phyloP scores from a whole-genome alignment of 2,113 vertebrate species.

The Myotis yumanensis region DNA sequence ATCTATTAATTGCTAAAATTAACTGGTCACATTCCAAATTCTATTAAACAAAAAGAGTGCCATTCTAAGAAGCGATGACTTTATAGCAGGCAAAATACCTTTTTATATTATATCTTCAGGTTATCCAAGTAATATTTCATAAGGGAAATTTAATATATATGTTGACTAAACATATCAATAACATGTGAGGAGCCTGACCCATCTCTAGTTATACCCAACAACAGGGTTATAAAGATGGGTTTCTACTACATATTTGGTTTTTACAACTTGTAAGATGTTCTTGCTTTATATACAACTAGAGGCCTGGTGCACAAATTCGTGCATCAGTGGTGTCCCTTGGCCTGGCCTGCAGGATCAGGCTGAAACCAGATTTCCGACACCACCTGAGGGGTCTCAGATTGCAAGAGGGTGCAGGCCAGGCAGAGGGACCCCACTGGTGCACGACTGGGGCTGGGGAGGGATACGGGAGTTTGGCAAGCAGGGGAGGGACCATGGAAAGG shows the following conservation, averaged over 20 bases:
- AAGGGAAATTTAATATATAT: background rate
- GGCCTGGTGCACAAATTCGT: too few relatives aligned
- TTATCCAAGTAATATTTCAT: background rate
- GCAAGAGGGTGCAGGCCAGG: too few relatives aligned
- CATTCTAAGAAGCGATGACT: background rate
- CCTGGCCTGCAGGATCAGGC: too few relatives aligned
- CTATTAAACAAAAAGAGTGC: background rate
- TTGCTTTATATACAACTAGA: background rate
- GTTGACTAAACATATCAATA: background rate
- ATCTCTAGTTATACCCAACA: background rate
- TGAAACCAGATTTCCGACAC: too few relatives aligned
- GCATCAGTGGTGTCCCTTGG: too few relatives aligned
- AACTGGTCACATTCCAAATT: background rate
- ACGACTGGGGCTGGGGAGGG: too few relatives aligned
- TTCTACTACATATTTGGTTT: background rate
- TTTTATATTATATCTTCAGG: background rate
- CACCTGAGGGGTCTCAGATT: too few relatives aligned
- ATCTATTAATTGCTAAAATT: background rate
- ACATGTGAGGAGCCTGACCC: background rate
- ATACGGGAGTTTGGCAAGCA: too few relatives aligned
- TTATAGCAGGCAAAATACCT: background rate
- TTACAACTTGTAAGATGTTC: background rate
- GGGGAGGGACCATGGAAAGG: too few relatives aligned
- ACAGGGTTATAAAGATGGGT: background rate
- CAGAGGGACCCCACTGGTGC: too few relatives aligned